Percentiles rank a stretch among this genome's conserved stretches.
These are phyloP conservation scores for Cynopterus sphinx DNA, from an alignment of 2,797 vertebrate species.

Conservation along the genomic window DNA sequence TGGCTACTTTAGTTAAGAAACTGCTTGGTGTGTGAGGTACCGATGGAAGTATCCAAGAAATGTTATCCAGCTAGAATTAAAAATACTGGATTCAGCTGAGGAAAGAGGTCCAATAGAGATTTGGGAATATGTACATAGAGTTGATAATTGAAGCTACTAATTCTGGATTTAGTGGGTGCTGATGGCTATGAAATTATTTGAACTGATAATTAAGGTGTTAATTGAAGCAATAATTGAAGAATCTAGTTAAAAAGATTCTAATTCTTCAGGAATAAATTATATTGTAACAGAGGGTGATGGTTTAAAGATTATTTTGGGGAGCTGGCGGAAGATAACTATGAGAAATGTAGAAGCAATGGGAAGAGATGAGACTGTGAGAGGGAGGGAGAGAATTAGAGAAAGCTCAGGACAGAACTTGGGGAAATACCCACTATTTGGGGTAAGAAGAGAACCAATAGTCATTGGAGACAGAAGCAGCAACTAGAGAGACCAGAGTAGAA, in stretches of 20 bases:
- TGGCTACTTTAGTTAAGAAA: neutral
- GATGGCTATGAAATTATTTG: slow-evolving; percentile 46
- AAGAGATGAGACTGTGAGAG: neutral
- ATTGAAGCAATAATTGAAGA: slow-evolving; percentile 54
- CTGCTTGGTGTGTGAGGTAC: neutral
- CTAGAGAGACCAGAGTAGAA: neutral
- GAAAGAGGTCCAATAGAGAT: neutral
- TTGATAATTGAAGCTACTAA: slow-evolving; percentile 56
- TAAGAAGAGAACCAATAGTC: neutral
- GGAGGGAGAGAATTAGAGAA: slow-evolving; percentile 15
- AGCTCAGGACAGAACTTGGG: neutral
- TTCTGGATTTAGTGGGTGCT: slow-evolving; percentile 39
- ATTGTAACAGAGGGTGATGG: slow-evolving; percentile 28
- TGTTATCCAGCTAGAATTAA: slow-evolving; percentile 35
- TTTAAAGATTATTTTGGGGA: slow-evolving; percentile 47
- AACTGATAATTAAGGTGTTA: slow-evolving; percentile 49
- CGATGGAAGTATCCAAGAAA: neutral
- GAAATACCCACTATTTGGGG: neutral
- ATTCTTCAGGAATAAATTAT: slow-evolving; percentile 45
- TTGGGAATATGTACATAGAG: neutral
- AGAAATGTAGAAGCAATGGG: slow-evolving; percentile 2
- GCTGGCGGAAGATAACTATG: neutral
- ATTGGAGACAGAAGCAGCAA: neutral
- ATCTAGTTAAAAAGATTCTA: slow-evolving; percentile 46
- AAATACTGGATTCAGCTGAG: slow-evolving; percentile 40